Evolutionary conservation across 2,888 invertebrate species (phyloP).

Genomic region (Bhutanitis thaidina): DNA sequence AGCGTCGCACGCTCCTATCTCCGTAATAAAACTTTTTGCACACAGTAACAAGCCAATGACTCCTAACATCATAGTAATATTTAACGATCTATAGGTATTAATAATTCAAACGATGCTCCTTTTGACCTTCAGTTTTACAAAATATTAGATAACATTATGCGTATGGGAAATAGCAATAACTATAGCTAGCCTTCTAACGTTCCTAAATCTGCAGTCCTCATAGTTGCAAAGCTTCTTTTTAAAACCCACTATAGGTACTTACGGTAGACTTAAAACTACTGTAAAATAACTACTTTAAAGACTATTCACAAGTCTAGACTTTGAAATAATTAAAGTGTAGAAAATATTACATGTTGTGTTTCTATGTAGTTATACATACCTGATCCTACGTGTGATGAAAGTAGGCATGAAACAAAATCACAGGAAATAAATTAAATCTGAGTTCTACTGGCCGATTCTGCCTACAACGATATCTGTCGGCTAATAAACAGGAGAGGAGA

Average conservation of each 20-base stretch:
- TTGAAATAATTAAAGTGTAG: not conserved
- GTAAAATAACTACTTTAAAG: constrained; percentile 2
- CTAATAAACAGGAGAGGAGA: too few relatives aligned
- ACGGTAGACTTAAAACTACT: constrained; percentile 13
- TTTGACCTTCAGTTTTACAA: constrained; percentile 3
- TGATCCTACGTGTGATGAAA: constrained; percentile 50
- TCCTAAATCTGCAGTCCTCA: constrained; percentile 2
- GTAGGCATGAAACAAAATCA: constrained; percentile 59
- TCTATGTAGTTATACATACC: constrained; percentile 55
- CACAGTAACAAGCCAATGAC: constrained; percentile 5
- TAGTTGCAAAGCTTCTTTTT: constrained; percentile 12
- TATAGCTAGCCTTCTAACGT: constrained; percentile 8
- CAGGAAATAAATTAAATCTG: constrained; percentile 1
- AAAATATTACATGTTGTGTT: constrained; percentile 7
- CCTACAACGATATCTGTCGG: too few relatives aligned
- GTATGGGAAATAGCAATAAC: constrained; percentile 19
- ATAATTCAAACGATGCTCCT: not conserved
- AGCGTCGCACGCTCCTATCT: constrained; percentile 28
- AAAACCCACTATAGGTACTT: constrained; percentile 12
- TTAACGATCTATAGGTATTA: not conserved
- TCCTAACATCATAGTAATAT: not conserved
- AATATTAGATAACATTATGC: constrained; percentile 19
- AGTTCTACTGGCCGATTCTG: too few relatives aligned
- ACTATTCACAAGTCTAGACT: not conserved
- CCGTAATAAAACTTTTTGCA: not conserved